Percentiles rank a stretch among this genome's conserved stretches.
phyloP scores from a whole-genome alignment of 2,888 invertebrate genomes.

The Julus scandinavius region DNA sequence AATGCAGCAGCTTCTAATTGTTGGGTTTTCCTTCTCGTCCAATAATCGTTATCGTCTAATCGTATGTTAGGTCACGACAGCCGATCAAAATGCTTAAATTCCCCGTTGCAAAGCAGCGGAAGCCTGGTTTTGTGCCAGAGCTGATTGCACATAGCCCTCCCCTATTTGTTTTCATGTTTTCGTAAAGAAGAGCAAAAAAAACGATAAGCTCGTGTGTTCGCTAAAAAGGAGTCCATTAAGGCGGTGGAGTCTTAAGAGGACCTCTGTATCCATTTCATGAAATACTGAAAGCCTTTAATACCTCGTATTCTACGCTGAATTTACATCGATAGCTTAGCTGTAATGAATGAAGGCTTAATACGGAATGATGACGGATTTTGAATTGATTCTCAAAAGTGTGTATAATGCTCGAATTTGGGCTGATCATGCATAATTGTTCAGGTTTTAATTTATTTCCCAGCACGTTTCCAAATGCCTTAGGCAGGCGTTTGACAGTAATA shows the following conservation, averaged over 20 bases:
- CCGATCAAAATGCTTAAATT: slow-evolving; percentile 22
- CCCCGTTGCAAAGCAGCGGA: background rate
- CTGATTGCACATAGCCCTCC: background rate
- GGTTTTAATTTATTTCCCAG: background rate
- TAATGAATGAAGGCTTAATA: slow-evolving; percentile 26
- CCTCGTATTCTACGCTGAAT: background rate
- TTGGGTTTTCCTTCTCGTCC: background rate
- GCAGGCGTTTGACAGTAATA: no score
- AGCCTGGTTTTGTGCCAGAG: background rate
- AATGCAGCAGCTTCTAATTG: background rate
- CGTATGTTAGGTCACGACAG: slow-evolving; percentile 8
- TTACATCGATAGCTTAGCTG: background rate
- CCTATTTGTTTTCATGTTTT: background rate
- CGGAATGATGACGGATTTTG: background rate
- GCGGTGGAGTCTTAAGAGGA: background rate
- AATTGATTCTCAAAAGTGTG: background rate
- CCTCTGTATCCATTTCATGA: slow-evolving; percentile 12
- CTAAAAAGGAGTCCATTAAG: background rate
- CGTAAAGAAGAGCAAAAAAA: background rate
- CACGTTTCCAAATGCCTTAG: background rate
- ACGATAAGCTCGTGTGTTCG: background rate
- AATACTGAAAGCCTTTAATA: background rate
- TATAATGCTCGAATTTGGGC: background rate
- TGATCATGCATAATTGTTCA: background rate
- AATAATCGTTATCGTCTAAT: slow-evolving; percentile 31